Evolutionary conservation across 2,888 invertebrate genomes (phyloP).

Genomic region (Pasiphila rectangulata): DNA sequence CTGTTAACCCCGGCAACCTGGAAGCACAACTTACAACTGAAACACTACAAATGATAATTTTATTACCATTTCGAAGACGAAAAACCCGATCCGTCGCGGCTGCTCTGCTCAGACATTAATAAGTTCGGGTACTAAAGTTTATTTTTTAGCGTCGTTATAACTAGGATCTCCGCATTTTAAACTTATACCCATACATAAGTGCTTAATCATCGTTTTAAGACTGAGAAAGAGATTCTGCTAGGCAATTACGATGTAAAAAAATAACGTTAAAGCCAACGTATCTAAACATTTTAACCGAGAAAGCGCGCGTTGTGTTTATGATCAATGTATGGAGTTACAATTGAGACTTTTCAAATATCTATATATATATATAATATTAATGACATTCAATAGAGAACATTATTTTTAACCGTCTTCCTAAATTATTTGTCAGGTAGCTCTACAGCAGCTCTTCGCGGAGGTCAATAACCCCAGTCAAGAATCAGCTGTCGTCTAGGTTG

Average conservation of each 20-base stretch:
- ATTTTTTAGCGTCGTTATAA: conserved; percentile 14
- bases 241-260: not conserved
- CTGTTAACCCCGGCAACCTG: not conserved
- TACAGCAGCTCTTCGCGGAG: too few relatives aligned
- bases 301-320: too few relatives aligned
- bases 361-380: too few relatives aligned
- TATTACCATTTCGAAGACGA: conserved; percentile 11
- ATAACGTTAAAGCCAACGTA: not conserved
- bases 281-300: conserved; percentile 3
- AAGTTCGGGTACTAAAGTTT: not conserved
- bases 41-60: conserved; percentile 18
- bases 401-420: too few relatives aligned
- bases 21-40: not conserved
- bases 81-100: conserved; percentile 21
- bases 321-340: too few relatives aligned
- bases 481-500: too few relatives aligned
- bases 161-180: conserved; percentile 19
- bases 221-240: conserved; percentile 14
- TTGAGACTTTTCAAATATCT: too few relatives aligned
- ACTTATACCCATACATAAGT: conserved; percentile 1
- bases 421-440: too few relatives aligned
- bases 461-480: too few relatives aligned
- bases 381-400: too few relatives aligned
- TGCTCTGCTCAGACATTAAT: conserved; percentile 3
- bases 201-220: conserved; percentile 20